Evolutionary conservation across 2,797 vertebrate genomes (phyloP).

Genomic region (Poliocrania exsul): DNA sequence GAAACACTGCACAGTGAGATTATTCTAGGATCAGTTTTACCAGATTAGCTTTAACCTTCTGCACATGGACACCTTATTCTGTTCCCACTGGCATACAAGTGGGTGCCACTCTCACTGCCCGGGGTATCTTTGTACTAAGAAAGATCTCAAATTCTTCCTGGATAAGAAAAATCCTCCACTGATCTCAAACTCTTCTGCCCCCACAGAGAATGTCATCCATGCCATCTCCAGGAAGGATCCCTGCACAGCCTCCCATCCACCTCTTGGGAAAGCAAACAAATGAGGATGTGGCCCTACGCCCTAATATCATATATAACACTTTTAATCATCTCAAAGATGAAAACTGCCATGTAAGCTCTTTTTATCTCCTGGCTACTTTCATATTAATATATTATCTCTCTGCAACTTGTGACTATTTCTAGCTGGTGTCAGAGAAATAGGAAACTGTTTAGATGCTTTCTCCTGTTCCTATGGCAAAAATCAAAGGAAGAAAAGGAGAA

Average conservation of each 20-base stretch:
- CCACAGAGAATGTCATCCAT: background rate
- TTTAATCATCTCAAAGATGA: constrained; percentile 46
- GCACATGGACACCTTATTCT: background rate
- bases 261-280: background rate
- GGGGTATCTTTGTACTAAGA: background rate
- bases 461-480: constrained; percentile 33
- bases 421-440: constrained; percentile 15
- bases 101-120: background rate
- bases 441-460: constrained; percentile 44
- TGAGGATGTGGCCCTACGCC: background rate
- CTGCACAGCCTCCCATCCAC: background rate
- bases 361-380: constrained; percentile 48
- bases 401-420: constrained; percentile 12
- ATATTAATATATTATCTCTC: constrained; percentile 58
- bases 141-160: background rate
- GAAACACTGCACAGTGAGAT: background rate
- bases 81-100: background rate
- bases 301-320: background rate
- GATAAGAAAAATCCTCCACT: background rate
- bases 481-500: constrained; percentile 9
- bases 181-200: background rate
- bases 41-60: background rate
- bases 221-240: background rate
- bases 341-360: constrained; percentile 45
- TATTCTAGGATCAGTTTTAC: background rate